Conservation (phyloP, 2,797 vertebrate genomes). For the Acrocephalus scirpaceus region DNA sequence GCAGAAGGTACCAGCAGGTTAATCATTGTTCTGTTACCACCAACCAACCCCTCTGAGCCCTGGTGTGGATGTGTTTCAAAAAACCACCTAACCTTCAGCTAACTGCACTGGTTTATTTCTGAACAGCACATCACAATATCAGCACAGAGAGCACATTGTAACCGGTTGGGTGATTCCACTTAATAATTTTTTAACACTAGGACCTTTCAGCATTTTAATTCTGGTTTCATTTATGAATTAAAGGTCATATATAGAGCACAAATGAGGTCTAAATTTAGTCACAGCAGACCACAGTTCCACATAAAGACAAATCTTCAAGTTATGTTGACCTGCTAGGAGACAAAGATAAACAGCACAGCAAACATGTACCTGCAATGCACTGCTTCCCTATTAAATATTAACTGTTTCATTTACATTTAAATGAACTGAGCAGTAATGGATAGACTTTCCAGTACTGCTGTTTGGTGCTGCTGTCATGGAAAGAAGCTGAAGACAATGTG, state of each 20-base stretch:
- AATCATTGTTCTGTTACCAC: background rate
- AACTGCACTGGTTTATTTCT: conserved; percentile 74
- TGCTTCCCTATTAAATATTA: conserved; percentile 87
- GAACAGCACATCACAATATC: conserved; percentile 64
- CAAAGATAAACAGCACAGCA: conserved; percentile 77
- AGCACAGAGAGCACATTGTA: conserved; percentile 62
- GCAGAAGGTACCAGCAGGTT: background rate
- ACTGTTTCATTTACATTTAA: conserved; percentile 87
- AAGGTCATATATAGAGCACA: conserved; percentile 88
- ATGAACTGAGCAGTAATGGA: conserved; percentile 79
- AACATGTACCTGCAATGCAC: conserved; percentile 77
- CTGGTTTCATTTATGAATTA: conserved; percentile 82
- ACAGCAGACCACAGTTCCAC: conserved; percentile 91
- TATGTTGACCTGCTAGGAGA: conserved; percentile 88
- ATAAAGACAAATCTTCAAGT: conserved; percentile 93
- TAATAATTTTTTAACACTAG: conserved; percentile 57
- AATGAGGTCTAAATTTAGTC: conserved; percentile 92
- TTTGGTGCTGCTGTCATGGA: conserved; percentile 77
- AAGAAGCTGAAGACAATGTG: conserved; percentile 72
- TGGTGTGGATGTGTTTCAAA: conserved; percentile 68
- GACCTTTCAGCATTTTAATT: conserved; percentile 69
- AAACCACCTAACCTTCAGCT: conserved; percentile 74
- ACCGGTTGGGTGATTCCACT: conserved; percentile 49
- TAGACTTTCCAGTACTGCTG: conserved; percentile 72
- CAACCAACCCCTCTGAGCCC: background rate